A percentile compares a stretch with the other conserved stretches of the same genome.
phyloP scores from a whole-genome alignment of 2,113 vertebrate species.

The Machaerirhynchus nigripectus region DNA sequence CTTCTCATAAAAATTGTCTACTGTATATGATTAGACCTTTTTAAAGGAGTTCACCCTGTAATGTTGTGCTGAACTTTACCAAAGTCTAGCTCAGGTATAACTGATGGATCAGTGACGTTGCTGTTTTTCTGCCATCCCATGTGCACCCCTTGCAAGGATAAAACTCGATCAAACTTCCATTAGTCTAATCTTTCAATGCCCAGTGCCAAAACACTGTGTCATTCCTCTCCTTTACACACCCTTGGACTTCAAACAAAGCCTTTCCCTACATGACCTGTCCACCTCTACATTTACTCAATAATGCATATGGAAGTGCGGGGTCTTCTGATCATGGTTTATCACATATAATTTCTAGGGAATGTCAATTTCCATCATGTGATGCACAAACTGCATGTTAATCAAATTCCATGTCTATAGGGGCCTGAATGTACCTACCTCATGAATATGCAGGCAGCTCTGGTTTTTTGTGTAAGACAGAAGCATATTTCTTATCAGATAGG shows the following conservation, averaged over 20 bases:
- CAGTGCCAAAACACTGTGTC: not conserved
- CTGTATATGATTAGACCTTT: not conserved
- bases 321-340: constrained; percentile 26
- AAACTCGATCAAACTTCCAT: not conserved
- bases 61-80: not conserved
- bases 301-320: not conserved
- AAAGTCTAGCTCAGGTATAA: not conserved
- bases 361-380: constrained; percentile 41
- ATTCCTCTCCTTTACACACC: not conserved
- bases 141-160: not conserved
- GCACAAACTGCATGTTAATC: constrained; percentile 40
- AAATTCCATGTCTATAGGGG: constrained; percentile 11
- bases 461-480: constrained; percentile 31
- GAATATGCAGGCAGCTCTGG: constrained; percentile 47
- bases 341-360: constrained; percentile 24
- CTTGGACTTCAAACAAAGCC: not conserved
- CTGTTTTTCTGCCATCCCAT: not conserved
- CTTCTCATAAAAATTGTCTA: not conserved
- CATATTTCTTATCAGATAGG: constrained; percentile 33
- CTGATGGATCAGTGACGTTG: not conserved
- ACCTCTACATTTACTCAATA: constrained; percentile 32
- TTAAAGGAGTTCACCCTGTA: not conserved
- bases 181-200: not conserved
- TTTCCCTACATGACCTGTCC: not conserved
- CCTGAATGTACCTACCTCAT: constrained; percentile 24